These are phyloP conservation scores for Drosophila sturtevanti DNA, from an alignment of 1,140 invertebrate species.

Conservation along the genomic window DNA sequence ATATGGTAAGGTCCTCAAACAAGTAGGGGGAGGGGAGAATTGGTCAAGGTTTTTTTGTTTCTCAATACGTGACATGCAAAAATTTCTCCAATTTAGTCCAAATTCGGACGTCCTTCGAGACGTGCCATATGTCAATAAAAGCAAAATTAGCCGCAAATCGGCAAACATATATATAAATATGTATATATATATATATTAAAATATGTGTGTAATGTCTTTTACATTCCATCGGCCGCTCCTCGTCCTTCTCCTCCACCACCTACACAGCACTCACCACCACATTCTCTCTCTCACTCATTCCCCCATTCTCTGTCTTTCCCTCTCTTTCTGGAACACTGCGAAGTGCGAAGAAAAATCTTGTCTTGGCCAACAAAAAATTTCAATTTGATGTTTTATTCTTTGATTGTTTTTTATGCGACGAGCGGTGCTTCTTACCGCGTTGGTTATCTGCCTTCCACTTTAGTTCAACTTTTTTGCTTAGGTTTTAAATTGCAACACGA, in stretches of 20 bases:
- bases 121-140: constrained; percentile 56
- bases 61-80: constrained; percentile 57
- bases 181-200: neutral
- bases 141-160: constrained; percentile 40
- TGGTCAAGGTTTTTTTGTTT: constrained; percentile 67
- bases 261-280: neutral
- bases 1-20: neutral
- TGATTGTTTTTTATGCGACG: neutral
- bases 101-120: constrained; percentile 51
- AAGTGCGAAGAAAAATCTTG: constrained; percentile 6
- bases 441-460: neutral
- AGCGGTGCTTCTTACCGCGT: neutral
- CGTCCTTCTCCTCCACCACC: neutral
- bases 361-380: neutral
- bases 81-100: constrained; percentile 38
- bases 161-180: neutral
- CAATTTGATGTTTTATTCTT: neutral
- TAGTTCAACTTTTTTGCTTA: neutral
- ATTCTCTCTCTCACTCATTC: neutral
- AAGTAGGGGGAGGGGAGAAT: constrained; percentile 45
- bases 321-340: neutral
- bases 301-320: neutral
- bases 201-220: constrained; percentile 6
- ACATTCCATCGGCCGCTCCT: neutral
- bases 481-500: neutral